Evolutionary conservation across 2,888 invertebrate genomes (phyloP), one percentile per base, ranked within the genome.

Genomic region (Drosophila conformis): DNA sequence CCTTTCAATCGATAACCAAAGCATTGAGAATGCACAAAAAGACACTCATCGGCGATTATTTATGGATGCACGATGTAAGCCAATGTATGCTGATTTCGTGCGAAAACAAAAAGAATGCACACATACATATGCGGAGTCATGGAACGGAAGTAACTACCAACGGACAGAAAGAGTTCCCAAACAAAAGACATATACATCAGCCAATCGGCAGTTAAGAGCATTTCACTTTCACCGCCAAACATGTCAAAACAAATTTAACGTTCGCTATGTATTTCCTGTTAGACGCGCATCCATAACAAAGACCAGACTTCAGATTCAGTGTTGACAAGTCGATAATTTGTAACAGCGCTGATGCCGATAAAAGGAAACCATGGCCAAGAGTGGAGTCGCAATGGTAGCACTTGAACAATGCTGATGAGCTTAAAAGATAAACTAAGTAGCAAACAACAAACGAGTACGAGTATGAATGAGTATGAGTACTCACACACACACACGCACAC

Each of bases 201-300:
- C 70, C 70, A 75, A 76, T 78, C 53, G 64, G 21, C 59, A 65
- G 67, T 29, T 51, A 59, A 62, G 69, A 83, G 89, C 82, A 89
- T 90, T 90, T 90, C 90, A 90, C 90, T 90, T 90, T 90, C 91
- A 90, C 90, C 90, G 87, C 82, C 85, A 89, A 87, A 87, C 83
- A 86, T 89, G 89, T 87, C 90, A 87, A 88, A 88, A 79, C 83
- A 86, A 75, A 88, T 83, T 85, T 73, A 67, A 85, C 77, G 78
- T 73, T 80, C 66, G 84, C 83, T 69, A 73, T 75, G 83, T 82
- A 74, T 83, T 89, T 88, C 87, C 88, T 82, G 79, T 80, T 83
- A 69, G 78, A 74, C 67, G 69, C 65, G 78, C 73, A 80, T 73
- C 73, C 76, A 76, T 80, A 73, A 72, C 69, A 73, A 73, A 73